These are phyloP conservation scores for Acromyrmex charruanus DNA, from an alignment of 1,140 invertebrate species.

Conservation along the genomic window DNA sequence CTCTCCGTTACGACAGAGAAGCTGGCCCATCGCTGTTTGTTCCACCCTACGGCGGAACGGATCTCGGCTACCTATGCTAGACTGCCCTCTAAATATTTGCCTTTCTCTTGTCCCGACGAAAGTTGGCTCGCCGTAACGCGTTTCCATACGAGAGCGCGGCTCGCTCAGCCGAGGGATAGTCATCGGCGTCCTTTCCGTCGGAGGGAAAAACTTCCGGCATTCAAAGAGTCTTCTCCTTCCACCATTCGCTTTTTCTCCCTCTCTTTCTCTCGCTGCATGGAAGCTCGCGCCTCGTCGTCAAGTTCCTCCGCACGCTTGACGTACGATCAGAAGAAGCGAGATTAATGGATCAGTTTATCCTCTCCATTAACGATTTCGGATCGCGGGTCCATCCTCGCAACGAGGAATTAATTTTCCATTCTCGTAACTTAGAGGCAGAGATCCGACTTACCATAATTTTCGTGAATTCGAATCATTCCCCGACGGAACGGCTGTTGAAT, in stretches of 20 bases:
- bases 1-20: neutral
- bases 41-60: conserved; percentile 37
- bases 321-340: conserved; percentile 50
- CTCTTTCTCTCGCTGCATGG: neutral
- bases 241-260: neutral
- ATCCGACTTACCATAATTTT: conserved; percentile 76
- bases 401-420: conserved; percentile 75
- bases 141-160: conserved; percentile 12
- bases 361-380: conserved; percentile 65
- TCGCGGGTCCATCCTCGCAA: conserved; percentile 49
- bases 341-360: conserved; percentile 66
- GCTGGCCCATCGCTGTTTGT: conserved; percentile 33
- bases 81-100: conserved; percentile 74
- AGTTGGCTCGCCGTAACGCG: conserved; percentile 35
- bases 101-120: conserved; percentile 47
- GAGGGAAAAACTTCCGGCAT: conserved; percentile 30
- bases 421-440: neutral
- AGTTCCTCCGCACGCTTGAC: neutral
- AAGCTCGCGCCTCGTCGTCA: neutral
- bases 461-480: conserved; percentile 69
- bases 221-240: neutral
- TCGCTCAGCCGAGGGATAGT: conserved; percentile 9
- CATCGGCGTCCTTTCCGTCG: conserved; percentile 15
- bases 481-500: conserved; percentile 69
- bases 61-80: conserved; percentile 58